These are phyloP conservation scores for Polydrusus pterygomalis DNA, from an alignment of 2,888 invertebrate species.

Conservation along the genomic window DNA sequence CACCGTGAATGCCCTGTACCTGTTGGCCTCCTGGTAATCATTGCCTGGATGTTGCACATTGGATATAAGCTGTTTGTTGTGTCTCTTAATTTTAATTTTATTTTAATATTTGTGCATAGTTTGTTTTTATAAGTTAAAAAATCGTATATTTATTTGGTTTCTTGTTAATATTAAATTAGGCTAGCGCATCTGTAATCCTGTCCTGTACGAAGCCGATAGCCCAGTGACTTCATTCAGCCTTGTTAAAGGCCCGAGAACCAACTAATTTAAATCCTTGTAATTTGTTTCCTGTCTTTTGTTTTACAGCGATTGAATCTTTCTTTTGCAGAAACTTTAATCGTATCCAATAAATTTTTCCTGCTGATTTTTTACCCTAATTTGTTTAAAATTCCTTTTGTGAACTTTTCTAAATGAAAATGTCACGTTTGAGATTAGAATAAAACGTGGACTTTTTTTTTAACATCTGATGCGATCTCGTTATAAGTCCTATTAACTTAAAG, in stretches of 20 bases:
- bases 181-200: too few species aligned
- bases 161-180: too few species aligned
- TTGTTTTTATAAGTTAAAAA: too few species aligned
- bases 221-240: conserved; percentile 38
- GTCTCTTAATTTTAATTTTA: too few species aligned
- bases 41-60: too few species aligned
- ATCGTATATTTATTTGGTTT: too few species aligned
- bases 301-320: conserved; percentile 55
- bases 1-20: too few species aligned
- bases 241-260: conserved; percentile 49
- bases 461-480: not conserved
- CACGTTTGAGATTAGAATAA: conserved; percentile 8
- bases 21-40: too few species aligned
- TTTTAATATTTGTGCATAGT: too few species aligned
- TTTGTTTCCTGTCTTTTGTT: conserved; percentile 60
- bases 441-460: conserved; percentile 26
- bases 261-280: conserved; percentile 63
- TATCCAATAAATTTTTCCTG: conserved; percentile 48
- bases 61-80: too few species aligned
- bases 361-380: conserved; percentile 48
- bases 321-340: conserved; percentile 45
- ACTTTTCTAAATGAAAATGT: conserved; percentile 41
- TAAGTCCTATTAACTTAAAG: too few species aligned
- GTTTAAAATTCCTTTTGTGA: conserved; percentile 47
- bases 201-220: not conserved